Base-by-base conservation (phyloP, 2,797 vertebrate genomes). In the Anabacerthia variegaticeps region DNA sequence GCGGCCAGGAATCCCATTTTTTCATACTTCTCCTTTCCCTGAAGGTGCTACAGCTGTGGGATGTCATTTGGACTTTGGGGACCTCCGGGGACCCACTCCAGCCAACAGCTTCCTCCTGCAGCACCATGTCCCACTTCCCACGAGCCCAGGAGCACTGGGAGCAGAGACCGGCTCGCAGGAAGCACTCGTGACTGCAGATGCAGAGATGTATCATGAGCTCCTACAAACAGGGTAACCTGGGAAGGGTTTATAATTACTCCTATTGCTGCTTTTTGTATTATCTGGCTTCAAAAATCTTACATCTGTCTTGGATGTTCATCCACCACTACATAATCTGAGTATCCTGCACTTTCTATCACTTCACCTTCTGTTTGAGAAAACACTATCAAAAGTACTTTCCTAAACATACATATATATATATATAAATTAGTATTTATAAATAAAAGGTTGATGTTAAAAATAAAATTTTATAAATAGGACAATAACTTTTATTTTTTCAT, bases 1-100 rank as follows among this genome's bases (percentile, higher is more conserved):
- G 1, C 1, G 0, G 34, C 5, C 0, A n/a, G 58, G 30, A n/a
- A 73, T 28, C 61, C 51, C 37, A 10, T 7, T 4, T 3, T 1
- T 23, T 54, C 21, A 15, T 12, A 15, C 36, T 71, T 9, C 37
- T 75, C 49, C 78, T 66, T 48, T n/a, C 59, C 85, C 90, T 82
- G 36, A 72, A 61, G 83, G 68, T 89, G 62, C 87, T 58, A 27
- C 48, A 68, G 89, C 89, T 7, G 4, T 1, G 1, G 73, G 79
- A 83, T 43, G 48, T 14, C 2, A 0, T 36, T 32, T 14, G 15
- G 78, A 66, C 78, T 41, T 22, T 7, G 4, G 28, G 55, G 55
- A 56, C 4, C 37, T 48, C 24, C 15, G 2, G 59, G 61, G 37
- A 19, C 8, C 7, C 44, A 21, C 75, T 82, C 37, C 78, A 79